Evolutionary conservation across 2,888 invertebrate species (phyloP), one percentile per base, ranked within the genome.

Genomic region (Harpalus rufipes): DNA sequence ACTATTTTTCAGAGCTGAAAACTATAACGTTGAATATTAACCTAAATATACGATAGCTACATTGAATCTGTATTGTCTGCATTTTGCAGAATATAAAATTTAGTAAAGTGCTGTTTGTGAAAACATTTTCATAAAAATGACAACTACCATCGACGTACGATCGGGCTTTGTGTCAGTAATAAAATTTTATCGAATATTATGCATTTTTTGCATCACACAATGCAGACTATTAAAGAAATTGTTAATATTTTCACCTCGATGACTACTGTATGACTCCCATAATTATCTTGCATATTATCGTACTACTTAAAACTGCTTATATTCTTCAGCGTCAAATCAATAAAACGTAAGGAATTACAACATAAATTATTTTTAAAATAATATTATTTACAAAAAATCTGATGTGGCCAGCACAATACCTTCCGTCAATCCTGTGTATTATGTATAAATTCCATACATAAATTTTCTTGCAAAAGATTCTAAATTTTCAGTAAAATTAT

Each of bases 111-210:
- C 68, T 68, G n/a, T 68, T 68, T 68, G 68, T 39, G 68, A 68
- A 68, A 68, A 68, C 68, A 68, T 68, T 68, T 68, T 68, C 68
- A 68, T 68, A 68, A 68, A 68, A 68, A 68, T 68, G 39, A 12
- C 65, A 39, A 68, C 14, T 68, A 39, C 39, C 68, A 68, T 41
- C 68, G 39, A 39, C 32, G 39, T 68, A 68, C 68, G 68, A 68
- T 68, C 68, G 14, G 7, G 68, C 68, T 68, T 68, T 68, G 68
- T 68, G 68, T 39, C 39, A 68, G 32, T 14, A 68, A 32, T 68
- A 68, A 68, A 39, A 68, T 68, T 68, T 68, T 68, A 68, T 68
- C 68, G 32, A 6, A 68, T 5, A 14, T 68, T n/a, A 68, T 68
- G 68, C n/a, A 14, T 6, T 68, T 14, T 14, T 32, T 12, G 39